Percentiles rank a stretch among this genome's conserved stretches.
Evolutionary conservation across 1,140 invertebrate genomes (phyloP).

Genomic region (Pentalonia nigronervosa): DNA sequence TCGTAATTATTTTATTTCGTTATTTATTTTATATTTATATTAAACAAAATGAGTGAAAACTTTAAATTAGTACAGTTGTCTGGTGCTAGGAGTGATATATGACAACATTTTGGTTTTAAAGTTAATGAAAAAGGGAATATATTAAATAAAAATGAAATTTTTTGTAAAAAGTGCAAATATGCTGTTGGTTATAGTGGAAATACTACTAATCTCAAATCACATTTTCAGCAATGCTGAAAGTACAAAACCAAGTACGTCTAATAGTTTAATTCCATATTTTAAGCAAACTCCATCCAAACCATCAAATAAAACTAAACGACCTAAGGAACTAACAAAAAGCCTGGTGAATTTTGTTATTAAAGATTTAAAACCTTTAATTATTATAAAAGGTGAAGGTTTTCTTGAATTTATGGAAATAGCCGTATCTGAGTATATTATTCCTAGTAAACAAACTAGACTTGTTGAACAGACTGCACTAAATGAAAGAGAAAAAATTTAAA

Average conservation of each 20-base stretch:
- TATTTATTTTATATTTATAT: too few relatives aligned
- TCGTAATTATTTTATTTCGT: too few relatives aligned
- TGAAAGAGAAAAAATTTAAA: too few relatives aligned
- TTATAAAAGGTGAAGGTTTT: neutral
- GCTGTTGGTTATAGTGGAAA: neutral
- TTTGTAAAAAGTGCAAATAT: neutral
- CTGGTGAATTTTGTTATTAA: neutral
- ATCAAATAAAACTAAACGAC: neutral
- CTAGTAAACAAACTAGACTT: too few relatives aligned
- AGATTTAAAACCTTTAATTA: neutral
- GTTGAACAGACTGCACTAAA: too few relatives aligned
- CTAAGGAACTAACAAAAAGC: neutral
- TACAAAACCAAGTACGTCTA: neutral
- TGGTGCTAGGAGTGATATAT: neutral
- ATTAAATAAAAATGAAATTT: constrained; percentile 3
- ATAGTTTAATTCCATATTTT: neutral
- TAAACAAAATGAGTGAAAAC: too few relatives aligned
- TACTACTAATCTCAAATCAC: neutral
- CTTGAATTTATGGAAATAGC: too few relatives aligned
- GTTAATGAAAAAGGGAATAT: neutral
- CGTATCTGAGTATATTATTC: too few relatives aligned
- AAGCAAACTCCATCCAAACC: neutral
- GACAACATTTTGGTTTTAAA: constrained; percentile 5
- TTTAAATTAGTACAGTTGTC: neutral
- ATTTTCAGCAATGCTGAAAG: neutral